Evolutionary conservation across 2,888 invertebrate species (phyloP), one percentile per base, ranked within the genome.

Genomic region (Drosophila mimica): DNA sequence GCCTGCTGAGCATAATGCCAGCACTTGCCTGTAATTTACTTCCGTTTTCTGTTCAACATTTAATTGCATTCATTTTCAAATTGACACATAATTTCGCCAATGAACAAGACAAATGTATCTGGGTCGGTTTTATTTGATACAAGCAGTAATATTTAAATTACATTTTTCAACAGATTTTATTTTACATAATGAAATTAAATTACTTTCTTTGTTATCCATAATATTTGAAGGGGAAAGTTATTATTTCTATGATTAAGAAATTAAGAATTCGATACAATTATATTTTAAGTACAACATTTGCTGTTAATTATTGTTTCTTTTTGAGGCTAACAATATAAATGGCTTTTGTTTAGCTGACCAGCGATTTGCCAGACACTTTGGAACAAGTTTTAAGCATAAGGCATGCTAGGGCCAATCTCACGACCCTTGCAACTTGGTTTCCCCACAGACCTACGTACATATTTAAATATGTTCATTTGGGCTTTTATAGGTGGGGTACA

Each of bases 1-100:
- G 72, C 61, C 64, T 67, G 72, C 75, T 66, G 59, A 76, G 71
- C 71, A 67, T 76, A 88, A 78, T 82, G 77, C 68, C 82, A 82
- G 71, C 72, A 74, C 74, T 84, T 79, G 68, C 60, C 53, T 48
- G 78, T 82, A 79, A 85, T 85, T 85, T 83, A 78, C 77, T 77
- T 85, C 82, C 88, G 80, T 61, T 66, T 70, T 78, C 66, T 75
- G 74, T 71, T 74, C 60, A 70, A 53, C 63, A 64, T 75, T 84
- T 75, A 67, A 78, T 79, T 64, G 49, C 75, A 75, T 56, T 59
- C 38, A 67, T 71, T 79, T 52, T 34, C 58, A 57, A 79, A 78
- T 77, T 78, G 66, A 70, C 70, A 76, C 69, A 49, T 59, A 7
- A 57, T 34, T 58, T 51, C 36, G 25, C 11, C 30, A 36, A 53